Conservation (phyloP, 2,797 vertebrate genomes). For the Pseudochirops corinnae region DNA sequence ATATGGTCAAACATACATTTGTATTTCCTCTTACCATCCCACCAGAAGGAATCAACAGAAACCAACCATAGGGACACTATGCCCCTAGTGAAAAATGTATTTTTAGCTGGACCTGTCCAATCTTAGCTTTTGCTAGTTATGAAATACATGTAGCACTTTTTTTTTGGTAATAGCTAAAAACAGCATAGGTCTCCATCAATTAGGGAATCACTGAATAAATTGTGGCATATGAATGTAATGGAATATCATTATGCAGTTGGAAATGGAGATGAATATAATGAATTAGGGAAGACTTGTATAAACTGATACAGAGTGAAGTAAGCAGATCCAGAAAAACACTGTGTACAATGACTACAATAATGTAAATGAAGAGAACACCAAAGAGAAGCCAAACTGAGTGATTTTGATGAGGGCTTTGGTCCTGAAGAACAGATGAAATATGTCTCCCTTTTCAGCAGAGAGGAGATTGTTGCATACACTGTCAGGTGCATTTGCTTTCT, state of each 20-base stretch:
- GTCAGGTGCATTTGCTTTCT: background rate
- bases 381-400: background rate
- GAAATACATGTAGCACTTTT: background rate
- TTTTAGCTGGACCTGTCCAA: background rate
- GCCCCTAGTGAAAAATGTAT: background rate
- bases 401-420: background rate
- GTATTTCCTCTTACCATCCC: background rate
- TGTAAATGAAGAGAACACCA: background rate
- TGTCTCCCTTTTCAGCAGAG: background rate
- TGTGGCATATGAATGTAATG: background rate
- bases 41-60: no score
- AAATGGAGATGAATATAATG: background rate
- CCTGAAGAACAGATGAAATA: background rate
- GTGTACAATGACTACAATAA: background rate
- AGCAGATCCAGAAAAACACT: background rate
- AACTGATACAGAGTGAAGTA: background rate
- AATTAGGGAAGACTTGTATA: background rate
- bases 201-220: background rate
- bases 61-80: background rate
- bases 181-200: background rate
- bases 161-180: background rate
- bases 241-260: background rate
- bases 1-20: background rate
- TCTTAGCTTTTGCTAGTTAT: conserved; percentile 45
- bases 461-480: background rate